A percentile compares a stretch with the other conserved stretches of the same genome.
phyloP scores from a whole-genome alignment of 1,140 invertebrate genomes.

The Microplitis demolitor region DNA sequence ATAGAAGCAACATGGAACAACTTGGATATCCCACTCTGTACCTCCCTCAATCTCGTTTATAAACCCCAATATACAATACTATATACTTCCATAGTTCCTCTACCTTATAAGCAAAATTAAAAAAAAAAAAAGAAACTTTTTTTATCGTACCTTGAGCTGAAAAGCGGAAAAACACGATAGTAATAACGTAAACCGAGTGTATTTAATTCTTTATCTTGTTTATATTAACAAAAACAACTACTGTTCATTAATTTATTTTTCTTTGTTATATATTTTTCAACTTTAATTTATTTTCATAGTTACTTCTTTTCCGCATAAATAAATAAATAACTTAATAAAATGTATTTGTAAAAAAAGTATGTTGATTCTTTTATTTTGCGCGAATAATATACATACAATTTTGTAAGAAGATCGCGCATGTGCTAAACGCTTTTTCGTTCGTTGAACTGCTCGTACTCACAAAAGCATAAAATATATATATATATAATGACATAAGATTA shows the following conservation, averaged over 20 bases:
- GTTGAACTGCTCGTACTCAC: constrained; percentile 42
- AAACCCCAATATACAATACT: constrained; percentile 54
- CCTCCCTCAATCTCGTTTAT: constrained; percentile 45
- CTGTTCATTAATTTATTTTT: neutral
- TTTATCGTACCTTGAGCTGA: neutral
- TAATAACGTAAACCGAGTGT: constrained; percentile 34
- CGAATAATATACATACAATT: neutral
- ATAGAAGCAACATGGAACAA: constrained; percentile 25
- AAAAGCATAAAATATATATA: too few species aligned
- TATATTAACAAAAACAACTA: too few species aligned
- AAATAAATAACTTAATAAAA: too few species aligned
- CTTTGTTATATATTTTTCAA: neutral
- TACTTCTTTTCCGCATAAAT: too few species aligned
- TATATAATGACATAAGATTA: too few species aligned
- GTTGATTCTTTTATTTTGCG: too few species aligned
- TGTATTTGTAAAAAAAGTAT: too few species aligned
- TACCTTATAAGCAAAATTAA: neutral
- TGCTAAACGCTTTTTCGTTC: constrained; percentile 46
- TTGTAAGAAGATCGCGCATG: constrained; percentile 36
- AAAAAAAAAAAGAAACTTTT: neutral
- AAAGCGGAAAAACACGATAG: constrained; percentile 24
- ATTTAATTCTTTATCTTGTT: neutral
- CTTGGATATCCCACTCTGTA: constrained; percentile 6
- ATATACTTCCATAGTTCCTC: constrained; percentile 3
- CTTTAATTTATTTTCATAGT: too few species aligned